Evolutionary conservation across 2,113 vertebrate species (phyloP).

Genomic region (Felis chaus): DNA sequence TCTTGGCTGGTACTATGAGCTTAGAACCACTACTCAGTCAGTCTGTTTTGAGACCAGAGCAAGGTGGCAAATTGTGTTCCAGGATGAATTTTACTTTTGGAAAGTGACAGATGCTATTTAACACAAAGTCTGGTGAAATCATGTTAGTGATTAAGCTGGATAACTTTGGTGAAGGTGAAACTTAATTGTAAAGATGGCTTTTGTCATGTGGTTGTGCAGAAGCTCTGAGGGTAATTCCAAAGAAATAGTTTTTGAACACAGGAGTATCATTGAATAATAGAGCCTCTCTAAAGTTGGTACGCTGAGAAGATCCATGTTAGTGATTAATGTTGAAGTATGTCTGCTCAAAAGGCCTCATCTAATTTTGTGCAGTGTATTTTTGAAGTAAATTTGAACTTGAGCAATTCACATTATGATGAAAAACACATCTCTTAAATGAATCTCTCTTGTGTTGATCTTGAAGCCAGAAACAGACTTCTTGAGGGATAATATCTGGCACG

Average conservation of each 20-base stretch:
- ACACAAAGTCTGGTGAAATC: neutral
- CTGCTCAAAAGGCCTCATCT: neutral
- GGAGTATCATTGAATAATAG: neutral
- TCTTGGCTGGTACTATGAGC: neutral
- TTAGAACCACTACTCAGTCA: neutral
- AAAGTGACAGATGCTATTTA: neutral
- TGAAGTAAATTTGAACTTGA: neutral
- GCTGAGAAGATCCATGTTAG: neutral
- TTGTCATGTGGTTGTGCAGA: neutral
- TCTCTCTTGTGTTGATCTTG: neutral
- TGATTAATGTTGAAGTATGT: neutral
- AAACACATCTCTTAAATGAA: neutral
- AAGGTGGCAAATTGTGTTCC: neutral
- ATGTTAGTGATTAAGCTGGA: neutral
- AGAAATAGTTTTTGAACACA: neutral
- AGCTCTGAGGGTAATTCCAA: neutral
- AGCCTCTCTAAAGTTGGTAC: neutral
- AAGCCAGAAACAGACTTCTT: neutral
- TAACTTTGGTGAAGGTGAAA: neutral
- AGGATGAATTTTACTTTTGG: neutral
- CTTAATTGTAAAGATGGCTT: neutral
- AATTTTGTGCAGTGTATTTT: neutral
- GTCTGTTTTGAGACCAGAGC: neutral
- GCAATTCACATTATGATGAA: neutral
- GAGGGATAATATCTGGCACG: neutral